phyloP scores from a whole-genome alignment of 30 jellyfish, hydroid and myxozoan genomes.

The Cassiopea xamachana region DNA sequence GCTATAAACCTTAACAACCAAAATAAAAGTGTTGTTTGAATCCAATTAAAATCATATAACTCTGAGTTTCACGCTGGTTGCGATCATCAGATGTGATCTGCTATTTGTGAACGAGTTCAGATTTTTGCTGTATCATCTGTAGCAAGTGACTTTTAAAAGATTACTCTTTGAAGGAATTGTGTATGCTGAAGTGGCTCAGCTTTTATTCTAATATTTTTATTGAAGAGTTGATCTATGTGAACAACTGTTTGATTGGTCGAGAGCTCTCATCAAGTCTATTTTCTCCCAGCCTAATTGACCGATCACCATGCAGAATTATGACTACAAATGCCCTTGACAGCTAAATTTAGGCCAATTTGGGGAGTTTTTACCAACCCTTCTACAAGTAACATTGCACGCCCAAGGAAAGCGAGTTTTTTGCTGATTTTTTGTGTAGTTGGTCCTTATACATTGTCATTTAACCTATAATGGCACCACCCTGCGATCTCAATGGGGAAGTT shows the following conservation, averaged over 20 bases:
- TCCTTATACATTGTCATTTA: constrained; percentile 19
- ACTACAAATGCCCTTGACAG: constrained; percentile 7
- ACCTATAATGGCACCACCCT: constrained; percentile 36
- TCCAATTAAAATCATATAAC: no score
- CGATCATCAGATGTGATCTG: no score
- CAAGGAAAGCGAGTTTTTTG: not conserved
- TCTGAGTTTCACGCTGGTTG: no score
- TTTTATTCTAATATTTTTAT: no score
- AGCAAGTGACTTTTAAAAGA: no score
- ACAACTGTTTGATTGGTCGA: constrained; percentile 5
- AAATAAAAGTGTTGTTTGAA: no score
- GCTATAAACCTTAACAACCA: no score
- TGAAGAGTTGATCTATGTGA: no score
- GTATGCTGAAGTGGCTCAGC: no score
- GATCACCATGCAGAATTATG: constrained; percentile 16
- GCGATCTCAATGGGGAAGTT: constrained; percentile 12
- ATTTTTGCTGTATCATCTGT: no score
- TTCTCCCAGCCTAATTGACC: constrained; percentile 25
- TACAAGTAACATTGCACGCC: constrained; percentile 25
- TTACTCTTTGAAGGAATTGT: no score
- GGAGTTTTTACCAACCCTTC: not conserved
- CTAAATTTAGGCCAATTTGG: constrained; percentile 16
- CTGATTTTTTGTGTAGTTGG: constrained; percentile 13
- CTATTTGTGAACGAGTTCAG: no score
- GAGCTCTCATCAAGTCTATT: constrained; percentile 25